Percentiles rank a stretch among this genome's conserved stretches.
Evolutionary conservation across 1,140 invertebrate genomes (phyloP).

Genomic region (Drosophila ambigua): DNA sequence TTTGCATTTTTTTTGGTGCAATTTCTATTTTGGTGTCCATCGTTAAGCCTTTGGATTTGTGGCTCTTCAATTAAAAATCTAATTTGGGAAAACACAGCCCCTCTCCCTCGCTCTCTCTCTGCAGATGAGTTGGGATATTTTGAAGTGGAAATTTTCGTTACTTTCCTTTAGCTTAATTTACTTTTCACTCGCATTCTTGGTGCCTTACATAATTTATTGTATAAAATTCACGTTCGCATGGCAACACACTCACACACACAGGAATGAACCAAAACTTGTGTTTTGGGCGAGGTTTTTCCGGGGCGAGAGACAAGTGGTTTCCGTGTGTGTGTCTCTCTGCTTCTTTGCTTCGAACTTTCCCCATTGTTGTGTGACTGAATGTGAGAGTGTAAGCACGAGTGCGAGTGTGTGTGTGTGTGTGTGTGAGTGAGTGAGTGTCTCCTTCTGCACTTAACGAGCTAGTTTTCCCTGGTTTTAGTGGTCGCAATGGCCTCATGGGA

Average conservation of each 20-base stretch:
- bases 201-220: too few relatives aligned
- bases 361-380: slow-evolving; percentile 9
- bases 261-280: too few relatives aligned
- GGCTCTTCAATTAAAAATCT: slow-evolving; percentile 4
- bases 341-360: slow-evolving; percentile 8
- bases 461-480: slow-evolving; percentile 42
- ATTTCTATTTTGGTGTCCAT: too few relatives aligned
- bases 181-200: too few relatives aligned
- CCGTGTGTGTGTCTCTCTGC: not conserved
- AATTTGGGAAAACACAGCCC: slow-evolving; percentile 15
- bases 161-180: too few relatives aligned
- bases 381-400: slow-evolving; percentile 16
- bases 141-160: too few relatives aligned
- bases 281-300: not conserved
- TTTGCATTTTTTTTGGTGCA: not conserved
- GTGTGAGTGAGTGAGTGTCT: slow-evolving; percentile 19
- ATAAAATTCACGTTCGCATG: slow-evolving; percentile 43
- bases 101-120: not conserved
- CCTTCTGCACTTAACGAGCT: slow-evolving; percentile 59
- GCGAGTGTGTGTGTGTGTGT: slow-evolving; percentile 10
- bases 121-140: not conserved
- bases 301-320: slow-evolving; percentile 11
- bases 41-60: not conserved
- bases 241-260: slow-evolving; percentile 31
- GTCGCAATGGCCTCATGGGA: slow-evolving; percentile 25